A percentile compares a stretch with the other conserved stretches of the same genome.
Conservation (phyloP, 2,888 invertebrate species). For the Drosophila robusta region DNA sequence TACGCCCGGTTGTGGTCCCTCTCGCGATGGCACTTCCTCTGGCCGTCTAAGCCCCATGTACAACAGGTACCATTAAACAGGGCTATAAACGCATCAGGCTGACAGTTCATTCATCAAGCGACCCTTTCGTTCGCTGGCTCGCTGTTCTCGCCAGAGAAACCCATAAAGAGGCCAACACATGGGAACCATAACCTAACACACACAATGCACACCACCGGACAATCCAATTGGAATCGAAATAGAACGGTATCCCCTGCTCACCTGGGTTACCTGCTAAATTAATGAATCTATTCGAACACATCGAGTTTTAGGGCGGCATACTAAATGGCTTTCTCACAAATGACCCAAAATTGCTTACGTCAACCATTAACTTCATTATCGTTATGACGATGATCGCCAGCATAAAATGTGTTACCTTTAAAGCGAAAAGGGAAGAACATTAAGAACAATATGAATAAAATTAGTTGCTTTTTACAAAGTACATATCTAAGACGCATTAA, state of each 20-base stretch:
- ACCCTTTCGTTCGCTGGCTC: constrained; percentile 26
- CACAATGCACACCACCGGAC: constrained; percentile 9
- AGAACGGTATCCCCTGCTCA: constrained; percentile 10
- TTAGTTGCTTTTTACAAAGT: neutral
- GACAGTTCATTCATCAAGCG: constrained; percentile 54
- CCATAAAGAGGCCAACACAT: constrained; percentile 13
- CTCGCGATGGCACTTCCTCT: neutral
- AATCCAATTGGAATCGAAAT: constrained; percentile 28
- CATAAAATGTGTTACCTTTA: constrained; percentile 6
- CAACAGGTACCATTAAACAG: constrained; percentile 45
- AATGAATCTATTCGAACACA: constrained; percentile 1
- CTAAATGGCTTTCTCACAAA: constrained; percentile 21
- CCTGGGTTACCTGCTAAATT: constrained; percentile 26
- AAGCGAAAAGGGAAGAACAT: neutral
- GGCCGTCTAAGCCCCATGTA: constrained; percentile 4
- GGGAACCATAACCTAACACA: constrained; percentile 49
- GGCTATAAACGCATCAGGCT: constrained; percentile 28
- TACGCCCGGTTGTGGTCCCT: neutral
- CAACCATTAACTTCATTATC: constrained; percentile 8
- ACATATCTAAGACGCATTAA: constrained; percentile 18
- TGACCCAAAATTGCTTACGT: constrained; percentile 17
- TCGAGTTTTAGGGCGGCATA: constrained; percentile 4
- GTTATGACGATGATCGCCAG: constrained; percentile 7
- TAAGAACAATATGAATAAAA: neutral
- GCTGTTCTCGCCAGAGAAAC: neutral